Base-by-base conservation (phyloP, 1,140 invertebrate species). In the Bombyx mandarina region DNA sequence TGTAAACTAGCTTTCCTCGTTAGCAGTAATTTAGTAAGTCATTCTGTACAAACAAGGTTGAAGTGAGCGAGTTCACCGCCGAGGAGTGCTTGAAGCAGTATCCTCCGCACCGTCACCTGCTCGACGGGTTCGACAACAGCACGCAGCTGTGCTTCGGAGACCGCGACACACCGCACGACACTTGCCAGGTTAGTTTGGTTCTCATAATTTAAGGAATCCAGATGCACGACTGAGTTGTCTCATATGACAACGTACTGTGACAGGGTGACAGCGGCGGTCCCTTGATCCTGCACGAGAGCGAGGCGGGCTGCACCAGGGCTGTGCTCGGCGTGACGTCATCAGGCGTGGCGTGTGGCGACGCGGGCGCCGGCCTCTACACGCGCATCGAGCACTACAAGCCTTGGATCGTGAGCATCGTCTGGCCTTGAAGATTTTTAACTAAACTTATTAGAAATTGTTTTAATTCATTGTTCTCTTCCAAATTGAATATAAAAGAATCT, bases 201-300 rank as follows among this genome's bases (percentile, higher is more conserved):
- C 8, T 45, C 6, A 52, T 22, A 9, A 9, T 7, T 18, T 50
- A 7, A 18, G 22, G 10, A 10, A 7, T 50, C 18, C 8, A 7
- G 22, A 7, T 50, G 18, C 10, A 50, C 8, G 10, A n/a, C 7
- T 1, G 10, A 52, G 6, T 44, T 18, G n/a, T 51, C 22, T 50
- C n/a, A 50, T 57, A 12, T 10, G 35, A 10, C 48, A 22, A 6
- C 8, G 35, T 50, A 50, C 4, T 35, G n/a, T 66, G 61, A 7
- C 68, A 77, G 75, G 75, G 75, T n/a, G 56, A 62, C 52, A 62
- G 60, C 42, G 56, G 60, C 8, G 60, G 60, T 1, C 60, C 60
- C 7, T 42, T 59, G 88, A 9, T 91, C 76, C 42, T 56, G 0
- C 26, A 18, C 10, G 64, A 60, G 10, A n/a, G 44, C 1, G 6